Evolutionary conservation across 2,797 vertebrate genomes (phyloP).

Genomic region (Bufotes viridis): DNA sequence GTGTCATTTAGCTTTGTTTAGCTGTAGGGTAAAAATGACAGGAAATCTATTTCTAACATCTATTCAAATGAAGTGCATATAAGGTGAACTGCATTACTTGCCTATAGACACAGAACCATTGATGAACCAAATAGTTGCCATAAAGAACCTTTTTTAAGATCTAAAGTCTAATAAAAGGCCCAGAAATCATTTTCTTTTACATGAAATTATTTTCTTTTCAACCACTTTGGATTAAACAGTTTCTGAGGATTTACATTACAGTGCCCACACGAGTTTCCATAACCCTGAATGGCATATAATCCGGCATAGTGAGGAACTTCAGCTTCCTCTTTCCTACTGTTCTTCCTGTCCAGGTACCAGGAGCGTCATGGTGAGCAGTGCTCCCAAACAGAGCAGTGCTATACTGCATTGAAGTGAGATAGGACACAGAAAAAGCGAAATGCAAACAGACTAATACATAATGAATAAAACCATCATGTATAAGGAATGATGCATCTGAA

Average conservation of each 20-base stretch:
- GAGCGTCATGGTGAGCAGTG: no score
- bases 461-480: neutral
- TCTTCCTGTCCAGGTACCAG: neutral
- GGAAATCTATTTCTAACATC: neutral
- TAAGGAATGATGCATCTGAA: neutral
- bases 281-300: neutral
- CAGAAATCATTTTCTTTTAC: no score
- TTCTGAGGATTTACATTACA: neutral
- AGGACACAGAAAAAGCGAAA: no score
- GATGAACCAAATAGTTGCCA: neutral
- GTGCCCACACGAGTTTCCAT: neutral
- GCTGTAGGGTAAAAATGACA: neutral
- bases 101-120: neutral
- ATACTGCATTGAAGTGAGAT: no score
- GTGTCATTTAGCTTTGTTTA: neutral
- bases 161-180: no score
- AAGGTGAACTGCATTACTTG: neutral
- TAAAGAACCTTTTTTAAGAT: no score
- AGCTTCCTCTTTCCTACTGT: neutral
- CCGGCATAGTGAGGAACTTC: no score
- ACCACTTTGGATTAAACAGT: neutral
- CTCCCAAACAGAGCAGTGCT: no score
- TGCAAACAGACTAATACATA: no score
- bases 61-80: neutral
- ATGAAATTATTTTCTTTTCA: no score